Evolutionary conservation across 2,797 vertebrate genomes (phyloP).

Genomic region (Hephaestus fuliginosus): DNA sequence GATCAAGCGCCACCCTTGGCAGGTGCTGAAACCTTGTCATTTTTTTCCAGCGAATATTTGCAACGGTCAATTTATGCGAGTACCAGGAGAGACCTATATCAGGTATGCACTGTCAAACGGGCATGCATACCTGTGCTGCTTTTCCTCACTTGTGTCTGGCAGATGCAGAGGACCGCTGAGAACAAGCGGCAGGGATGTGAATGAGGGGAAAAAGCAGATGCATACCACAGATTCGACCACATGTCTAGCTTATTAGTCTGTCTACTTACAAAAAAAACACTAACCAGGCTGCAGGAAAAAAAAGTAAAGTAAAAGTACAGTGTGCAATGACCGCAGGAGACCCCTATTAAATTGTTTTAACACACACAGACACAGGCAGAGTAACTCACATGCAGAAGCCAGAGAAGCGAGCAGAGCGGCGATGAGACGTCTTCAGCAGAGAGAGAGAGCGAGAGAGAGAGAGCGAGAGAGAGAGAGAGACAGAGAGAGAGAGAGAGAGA

Average conservation of each 20-base stretch:
- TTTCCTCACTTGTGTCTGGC: slow-evolving; percentile 10
- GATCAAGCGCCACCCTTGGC: slow-evolving; percentile 25
- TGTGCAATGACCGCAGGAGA: slow-evolving; percentile 28
- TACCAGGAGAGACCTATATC: slow-evolving; percentile 14
- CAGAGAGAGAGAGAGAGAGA: slow-evolving; percentile 14
- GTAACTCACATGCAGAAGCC: slow-evolving; percentile 70
- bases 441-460: slow-evolving; percentile 9
- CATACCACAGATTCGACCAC: slow-evolving; percentile 29
- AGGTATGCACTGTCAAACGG: slow-evolving; percentile 3
- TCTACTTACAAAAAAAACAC: slow-evolving; percentile 23
- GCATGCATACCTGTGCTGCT: not conserved
- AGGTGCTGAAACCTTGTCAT: not conserved
- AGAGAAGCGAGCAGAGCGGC: slow-evolving; percentile 40
- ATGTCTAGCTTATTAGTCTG: slow-evolving; percentile 30
- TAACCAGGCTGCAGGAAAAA: slow-evolving; percentile 1
- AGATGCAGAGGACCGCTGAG: slow-evolving; percentile 11
- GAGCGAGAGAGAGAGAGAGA: slow-evolving; percentile 10
- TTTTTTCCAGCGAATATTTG: slow-evolving; percentile 28
- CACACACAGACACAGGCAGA: slow-evolving; percentile 32
- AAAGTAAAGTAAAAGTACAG: slow-evolving; percentile 1
- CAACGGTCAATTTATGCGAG: slow-evolving; percentile 26
- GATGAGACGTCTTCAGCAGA: slow-evolving; percentile 49
- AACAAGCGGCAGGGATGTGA: slow-evolving; percentile 24
- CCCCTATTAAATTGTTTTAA: slow-evolving; percentile 20
- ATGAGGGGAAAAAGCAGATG: slow-evolving; percentile 32